A percentile compares a stretch with the other conserved stretches of the same genome.
Conservation (phyloP, 2,113 vertebrate genomes). For the Bungarus multicinctus region DNA sequence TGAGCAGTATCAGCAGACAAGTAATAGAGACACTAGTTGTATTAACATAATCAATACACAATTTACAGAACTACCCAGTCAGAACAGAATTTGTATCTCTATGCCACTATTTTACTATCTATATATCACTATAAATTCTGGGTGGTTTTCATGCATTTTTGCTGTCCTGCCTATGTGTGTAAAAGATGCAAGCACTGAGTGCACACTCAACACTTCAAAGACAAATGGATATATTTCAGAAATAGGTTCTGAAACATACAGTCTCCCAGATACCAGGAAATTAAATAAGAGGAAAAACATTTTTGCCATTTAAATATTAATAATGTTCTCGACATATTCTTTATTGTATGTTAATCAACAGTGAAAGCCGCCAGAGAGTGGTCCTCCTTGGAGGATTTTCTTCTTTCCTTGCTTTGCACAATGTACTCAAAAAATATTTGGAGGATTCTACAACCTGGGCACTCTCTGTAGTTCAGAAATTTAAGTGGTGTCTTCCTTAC, state of each 20-base stretch:
- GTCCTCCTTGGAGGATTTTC: neutral
- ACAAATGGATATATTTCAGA: conserved; percentile 41
- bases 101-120: conserved; percentile 64
- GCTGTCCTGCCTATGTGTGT: conserved; percentile 1
- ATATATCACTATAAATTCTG: conserved; percentile 67
- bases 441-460: neutral
- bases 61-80: conserved; percentile 73
- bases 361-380: neutral
- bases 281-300: conserved; percentile 41
- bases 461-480: neutral
- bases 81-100: conserved; percentile 66
- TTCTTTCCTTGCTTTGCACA: neutral
- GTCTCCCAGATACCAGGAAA: conserved; percentile 36
- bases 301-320: conserved; percentile 39
- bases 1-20: conserved; percentile 70
- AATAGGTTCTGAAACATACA: conserved; percentile 36
- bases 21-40: conserved; percentile 68
- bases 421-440: neutral
- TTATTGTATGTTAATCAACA: neutral
- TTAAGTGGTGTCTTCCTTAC: neutral
- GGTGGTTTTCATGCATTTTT: conserved; percentile 47
- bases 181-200: conserved; percentile 39
- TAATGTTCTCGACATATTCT: conserved; percentile 15
- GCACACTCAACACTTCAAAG: conserved; percentile 35
- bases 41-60: conserved; percentile 81